These are phyloP conservation scores for Bombus picipes DNA, from an alignment of 1,140 invertebrate genomes.

Conservation along the genomic window DNA sequence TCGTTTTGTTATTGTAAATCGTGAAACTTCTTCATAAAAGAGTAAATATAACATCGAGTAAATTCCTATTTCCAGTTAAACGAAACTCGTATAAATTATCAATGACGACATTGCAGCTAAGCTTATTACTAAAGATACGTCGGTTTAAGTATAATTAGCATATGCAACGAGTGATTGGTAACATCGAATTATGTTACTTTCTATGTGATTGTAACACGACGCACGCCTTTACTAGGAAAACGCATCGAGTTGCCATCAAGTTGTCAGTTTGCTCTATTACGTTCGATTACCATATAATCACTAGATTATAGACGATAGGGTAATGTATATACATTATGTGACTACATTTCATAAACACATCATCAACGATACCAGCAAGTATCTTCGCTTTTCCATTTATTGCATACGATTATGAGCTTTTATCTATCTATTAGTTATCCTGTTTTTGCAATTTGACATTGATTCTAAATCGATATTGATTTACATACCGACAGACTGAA, in stretches of 20 bases:
- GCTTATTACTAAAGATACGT: not conserved
- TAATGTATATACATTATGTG: not conserved
- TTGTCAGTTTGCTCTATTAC: constrained; percentile 44
- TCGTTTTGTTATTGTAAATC: not conserved
- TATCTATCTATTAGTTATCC: too few relatives aligned
- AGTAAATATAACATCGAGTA: too few relatives aligned
- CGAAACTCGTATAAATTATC: not conserved
- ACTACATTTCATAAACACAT: not conserved
- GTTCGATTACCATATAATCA: constrained; percentile 49
- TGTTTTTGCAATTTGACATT: not conserved
- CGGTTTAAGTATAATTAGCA: not conserved
- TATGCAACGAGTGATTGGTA: not conserved
- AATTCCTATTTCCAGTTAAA: too few relatives aligned
- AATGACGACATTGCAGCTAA: not conserved
- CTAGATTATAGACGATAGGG: not conserved
- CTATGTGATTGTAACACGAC: not conserved
- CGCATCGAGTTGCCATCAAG: constrained; percentile 43
- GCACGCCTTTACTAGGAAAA: constrained; percentile 32
- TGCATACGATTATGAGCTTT: too few relatives aligned
- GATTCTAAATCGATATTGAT: not conserved
- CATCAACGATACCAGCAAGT: constrained; percentile 9
- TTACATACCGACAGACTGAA: not conserved
- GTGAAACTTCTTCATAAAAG: too few relatives aligned
- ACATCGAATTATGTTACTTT: not conserved
- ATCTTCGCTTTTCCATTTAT: too few relatives aligned